Evolutionary conservation across 2,113 vertebrate genomes (phyloP).

Genomic region (Ahaetulla prasina): DNA sequence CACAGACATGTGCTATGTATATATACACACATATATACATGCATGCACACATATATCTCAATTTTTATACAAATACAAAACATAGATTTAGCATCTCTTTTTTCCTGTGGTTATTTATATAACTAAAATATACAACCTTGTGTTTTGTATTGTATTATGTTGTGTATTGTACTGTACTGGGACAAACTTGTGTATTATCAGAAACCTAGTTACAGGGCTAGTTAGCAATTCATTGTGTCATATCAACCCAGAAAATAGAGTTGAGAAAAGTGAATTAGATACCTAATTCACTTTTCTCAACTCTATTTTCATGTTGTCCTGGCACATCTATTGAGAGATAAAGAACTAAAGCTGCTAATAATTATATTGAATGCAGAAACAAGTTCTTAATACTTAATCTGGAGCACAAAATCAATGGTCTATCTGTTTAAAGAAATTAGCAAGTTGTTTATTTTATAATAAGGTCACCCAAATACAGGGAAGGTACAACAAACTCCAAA

Average conservation of each 20-base stretch:
- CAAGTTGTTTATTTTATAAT: not conserved
- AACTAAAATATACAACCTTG: not conserved
- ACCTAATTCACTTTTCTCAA: not conserved
- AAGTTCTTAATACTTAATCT: not conserved
- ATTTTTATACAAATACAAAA: not conserved
- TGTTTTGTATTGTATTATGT: no score
- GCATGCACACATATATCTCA: not conserved
- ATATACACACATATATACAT: no score
- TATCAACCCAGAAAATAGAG: not conserved
- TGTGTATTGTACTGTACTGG: not conserved
- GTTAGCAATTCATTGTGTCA: not conserved
- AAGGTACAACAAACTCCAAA: not conserved
- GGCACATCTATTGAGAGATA: not conserved
- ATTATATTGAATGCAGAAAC: not conserved
- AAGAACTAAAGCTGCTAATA: not conserved
- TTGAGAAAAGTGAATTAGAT: not conserved
- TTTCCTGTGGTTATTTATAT: not conserved
- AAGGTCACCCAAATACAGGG: not conserved
- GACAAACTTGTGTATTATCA: not conserved
- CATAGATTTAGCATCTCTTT: not conserved
- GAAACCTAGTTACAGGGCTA: not conserved
- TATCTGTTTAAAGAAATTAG: not conserved
- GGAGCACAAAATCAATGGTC: not conserved
- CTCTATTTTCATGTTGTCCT: not conserved
- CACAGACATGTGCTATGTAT: conserved; percentile 3